Conservation (phyloP, 2,888 invertebrate species). For the Hypena proboscidalis region DNA sequence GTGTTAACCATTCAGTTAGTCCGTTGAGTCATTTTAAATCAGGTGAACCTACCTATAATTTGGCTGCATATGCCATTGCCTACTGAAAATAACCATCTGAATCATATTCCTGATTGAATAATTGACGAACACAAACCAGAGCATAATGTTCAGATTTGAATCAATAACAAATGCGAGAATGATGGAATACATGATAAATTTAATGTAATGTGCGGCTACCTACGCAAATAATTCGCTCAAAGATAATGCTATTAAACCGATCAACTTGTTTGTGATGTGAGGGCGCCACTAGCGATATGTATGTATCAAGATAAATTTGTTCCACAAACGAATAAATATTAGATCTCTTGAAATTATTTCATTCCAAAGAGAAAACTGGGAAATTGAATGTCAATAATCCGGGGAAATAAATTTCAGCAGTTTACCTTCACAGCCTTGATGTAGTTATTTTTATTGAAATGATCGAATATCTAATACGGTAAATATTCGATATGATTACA, state of each 20-base stretch:
- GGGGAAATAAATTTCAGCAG: too few relatives aligned
- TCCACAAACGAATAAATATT: too few relatives aligned
- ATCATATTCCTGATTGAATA: slow-evolving; percentile 47
- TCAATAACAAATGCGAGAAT: slow-evolving; percentile 33
- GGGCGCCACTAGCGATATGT: too few relatives aligned
- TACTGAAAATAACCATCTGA: slow-evolving; percentile 51
- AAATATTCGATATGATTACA: too few relatives aligned
- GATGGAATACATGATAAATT: slow-evolving; percentile 17
- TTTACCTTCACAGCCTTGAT: too few relatives aligned
- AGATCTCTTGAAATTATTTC: too few relatives aligned
- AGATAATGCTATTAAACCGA: not conserved
- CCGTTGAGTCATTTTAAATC: slow-evolving; percentile 26
- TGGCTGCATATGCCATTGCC: slow-evolving; percentile 22
- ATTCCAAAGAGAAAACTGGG: too few relatives aligned
- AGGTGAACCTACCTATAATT: slow-evolving; percentile 28
- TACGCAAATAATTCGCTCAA: slow-evolving; percentile 11
- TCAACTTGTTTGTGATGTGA: slow-evolving; percentile 11
- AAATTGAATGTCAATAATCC: too few relatives aligned
- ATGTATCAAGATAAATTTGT: too few relatives aligned
- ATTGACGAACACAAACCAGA: slow-evolving; percentile 40
- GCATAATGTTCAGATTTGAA: slow-evolving; percentile 34
- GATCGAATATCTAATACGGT: too few relatives aligned
- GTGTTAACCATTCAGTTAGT: not conserved
- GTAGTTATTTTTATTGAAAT: too few relatives aligned
- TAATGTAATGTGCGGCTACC: slow-evolving; percentile 15